Evolutionary conservation across 2,113 vertebrate genomes (phyloP).

Genomic region (Camarhynchus parvulus): DNA sequence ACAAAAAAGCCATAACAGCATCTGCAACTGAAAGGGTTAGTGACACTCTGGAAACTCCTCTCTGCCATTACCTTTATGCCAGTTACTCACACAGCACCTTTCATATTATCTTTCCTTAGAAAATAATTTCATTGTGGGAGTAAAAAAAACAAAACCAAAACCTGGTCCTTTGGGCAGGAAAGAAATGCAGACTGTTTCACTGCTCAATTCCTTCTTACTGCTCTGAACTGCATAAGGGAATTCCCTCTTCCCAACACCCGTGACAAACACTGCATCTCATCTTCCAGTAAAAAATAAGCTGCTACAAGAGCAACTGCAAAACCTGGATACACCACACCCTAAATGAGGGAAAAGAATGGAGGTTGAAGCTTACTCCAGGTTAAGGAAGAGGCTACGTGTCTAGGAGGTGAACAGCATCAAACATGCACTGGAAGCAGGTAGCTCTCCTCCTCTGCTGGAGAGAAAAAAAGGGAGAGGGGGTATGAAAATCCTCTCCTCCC

Average conservation of each 20-base stretch:
- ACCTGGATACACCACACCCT: conserved; percentile 72
- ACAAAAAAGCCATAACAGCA: background rate
- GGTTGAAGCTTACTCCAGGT: conserved; percentile 73
- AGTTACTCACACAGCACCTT: conserved; percentile 21
- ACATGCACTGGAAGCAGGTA: conserved; percentile 70
- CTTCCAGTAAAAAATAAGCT: conserved; percentile 60
- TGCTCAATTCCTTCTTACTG: background rate
- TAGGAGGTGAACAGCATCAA: conserved; percentile 74
- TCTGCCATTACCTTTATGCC: conserved; percentile 10
- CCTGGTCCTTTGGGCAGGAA: background rate
- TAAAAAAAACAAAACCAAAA: background rate
- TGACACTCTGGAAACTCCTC: conserved; percentile 5
- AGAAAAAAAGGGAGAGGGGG: conserved; percentile 72
- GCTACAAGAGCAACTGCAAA: conserved; percentile 64
- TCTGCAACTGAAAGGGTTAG: conserved; percentile 18
- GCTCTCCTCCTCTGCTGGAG: conserved; percentile 70
- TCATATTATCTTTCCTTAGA: background rate
- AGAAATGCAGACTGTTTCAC: background rate
- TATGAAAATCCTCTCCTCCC: conserved; percentile 71
- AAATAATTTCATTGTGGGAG: background rate
- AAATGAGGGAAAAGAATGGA: conserved; percentile 68
- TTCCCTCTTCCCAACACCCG: conserved; percentile 62
- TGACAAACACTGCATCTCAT: conserved; percentile 46
- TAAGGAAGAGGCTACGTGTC: conserved; percentile 75
- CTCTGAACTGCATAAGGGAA: conserved; percentile 33